A percentile compares a stretch with the other conserved stretches of the same genome.
These are phyloP conservation scores for Cremastinae sp. DNA, from an alignment of 2,888 invertebrate species.

Conservation along the genomic window DNA sequence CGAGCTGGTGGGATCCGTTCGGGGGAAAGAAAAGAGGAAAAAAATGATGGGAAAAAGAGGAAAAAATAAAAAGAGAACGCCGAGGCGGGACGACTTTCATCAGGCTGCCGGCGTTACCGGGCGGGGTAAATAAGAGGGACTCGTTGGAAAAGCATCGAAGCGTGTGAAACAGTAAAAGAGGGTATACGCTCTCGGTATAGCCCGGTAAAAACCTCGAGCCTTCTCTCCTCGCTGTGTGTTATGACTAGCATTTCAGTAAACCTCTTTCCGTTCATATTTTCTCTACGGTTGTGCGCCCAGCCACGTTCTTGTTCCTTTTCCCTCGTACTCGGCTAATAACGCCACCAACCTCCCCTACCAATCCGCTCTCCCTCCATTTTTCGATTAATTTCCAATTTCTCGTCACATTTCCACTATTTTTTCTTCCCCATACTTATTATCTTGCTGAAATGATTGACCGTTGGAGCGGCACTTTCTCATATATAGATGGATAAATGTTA, in stretches of 20 bases:
- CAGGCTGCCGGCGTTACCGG: constrained; percentile 18
- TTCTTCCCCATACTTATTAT: no score
- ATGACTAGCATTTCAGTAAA: constrained; percentile 39
- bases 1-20: constrained; percentile 21
- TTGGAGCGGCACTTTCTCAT: no score
- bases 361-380: no score
- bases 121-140: constrained; percentile 35
- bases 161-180: constrained; percentile 52
- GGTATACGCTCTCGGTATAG: constrained; percentile 41
- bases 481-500: no score
- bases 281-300: constrained; percentile 4
- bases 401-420: no score
- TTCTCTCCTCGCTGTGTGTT: constrained; percentile 15
- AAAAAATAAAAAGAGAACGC: constrained; percentile 8
- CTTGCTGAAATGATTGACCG: no score
- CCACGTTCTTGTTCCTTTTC: not conserved
- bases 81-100: constrained; percentile 34
- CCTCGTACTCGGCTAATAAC: no score
- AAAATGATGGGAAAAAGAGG: constrained; percentile 14
- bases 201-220: constrained; percentile 40
- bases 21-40: constrained; percentile 5
- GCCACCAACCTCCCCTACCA: no score
- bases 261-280: constrained; percentile 30
- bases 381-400: not conserved
- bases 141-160: constrained; percentile 48